Percentiles rank a stretch among this genome's conserved stretches.
These are phyloP conservation scores for Drosophila orosa DNA, from an alignment of 1,140 invertebrate genomes.

Conservation along the genomic window DNA sequence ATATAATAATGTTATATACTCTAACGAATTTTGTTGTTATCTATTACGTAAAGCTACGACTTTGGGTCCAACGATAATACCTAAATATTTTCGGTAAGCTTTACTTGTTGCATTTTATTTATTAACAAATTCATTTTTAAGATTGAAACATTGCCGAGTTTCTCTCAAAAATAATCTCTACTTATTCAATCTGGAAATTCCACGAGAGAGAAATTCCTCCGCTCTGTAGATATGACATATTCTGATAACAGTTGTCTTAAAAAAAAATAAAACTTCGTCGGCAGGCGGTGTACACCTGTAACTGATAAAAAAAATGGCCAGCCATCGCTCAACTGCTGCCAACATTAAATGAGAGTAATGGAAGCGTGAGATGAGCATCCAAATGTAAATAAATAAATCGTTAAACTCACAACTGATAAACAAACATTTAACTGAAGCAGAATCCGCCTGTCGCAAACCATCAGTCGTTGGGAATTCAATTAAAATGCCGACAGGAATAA, in stretches of 20 bases:
- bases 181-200: not conserved
- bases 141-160: not conserved
- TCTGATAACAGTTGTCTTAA: constrained; percentile 9
- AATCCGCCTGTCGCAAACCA: constrained; percentile 11
- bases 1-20: not conserved
- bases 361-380: constrained; percentile 5
- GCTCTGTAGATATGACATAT: not conserved
- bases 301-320: constrained; percentile 3
- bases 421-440: constrained; percentile 24
- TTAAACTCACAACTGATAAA: constrained; percentile 34
- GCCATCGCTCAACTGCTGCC: constrained; percentile 5
- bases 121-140: not conserved
- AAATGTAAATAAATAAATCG: constrained; percentile 36
- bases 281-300: not conserved
- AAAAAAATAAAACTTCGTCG: no score
- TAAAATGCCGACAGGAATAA: constrained; percentile 33
- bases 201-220: not conserved
- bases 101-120: not conserved
- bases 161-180: not conserved
- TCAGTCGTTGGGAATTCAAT: constrained; percentile 29
- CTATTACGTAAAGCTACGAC: not conserved
- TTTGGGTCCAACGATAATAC: no score
- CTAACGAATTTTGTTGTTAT: not conserved
- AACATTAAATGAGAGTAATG: not conserved
- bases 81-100: no score